Conservation (phyloP, 2,797 vertebrate genomes). For the Phoeniculus purpureus region DNA sequence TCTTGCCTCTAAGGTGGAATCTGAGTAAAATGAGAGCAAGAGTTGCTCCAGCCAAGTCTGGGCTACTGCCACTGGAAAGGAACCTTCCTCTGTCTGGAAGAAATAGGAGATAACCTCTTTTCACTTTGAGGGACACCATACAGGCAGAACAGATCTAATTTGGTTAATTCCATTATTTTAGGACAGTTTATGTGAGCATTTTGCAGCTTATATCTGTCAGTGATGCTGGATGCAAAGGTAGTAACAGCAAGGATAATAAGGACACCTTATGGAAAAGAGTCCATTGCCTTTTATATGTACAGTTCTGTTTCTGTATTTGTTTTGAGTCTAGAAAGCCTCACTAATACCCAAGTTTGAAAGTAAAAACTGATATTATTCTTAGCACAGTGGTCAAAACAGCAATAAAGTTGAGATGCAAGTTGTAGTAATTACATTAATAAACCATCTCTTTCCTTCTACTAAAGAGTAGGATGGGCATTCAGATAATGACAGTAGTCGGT, state of each 20-base stretch:
- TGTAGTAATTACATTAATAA: background rate
- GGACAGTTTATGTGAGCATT: background rate
- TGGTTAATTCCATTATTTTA: background rate
- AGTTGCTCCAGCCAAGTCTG: slow-evolving; percentile 18
- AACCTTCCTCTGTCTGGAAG: background rate
- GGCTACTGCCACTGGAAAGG: slow-evolving; percentile 6
- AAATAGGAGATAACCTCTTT: slow-evolving; percentile 20
- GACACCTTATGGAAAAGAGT: background rate
- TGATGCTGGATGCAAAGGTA: rapidly evolving
- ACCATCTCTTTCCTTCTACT: background rate
- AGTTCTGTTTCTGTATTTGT: background rate
- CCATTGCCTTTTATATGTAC: background rate
- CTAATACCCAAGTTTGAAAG: background rate
- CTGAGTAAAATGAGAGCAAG: slow-evolving; percentile 23
- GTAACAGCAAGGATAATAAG: background rate
- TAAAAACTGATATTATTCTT: background rate
- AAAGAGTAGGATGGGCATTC: background rate
- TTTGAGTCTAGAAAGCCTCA: background rate
- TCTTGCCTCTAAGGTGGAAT: too few species aligned
- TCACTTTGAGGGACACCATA: background rate
- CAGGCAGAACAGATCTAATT: background rate
- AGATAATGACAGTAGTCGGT: background rate
- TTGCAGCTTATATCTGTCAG: background rate
- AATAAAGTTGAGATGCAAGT: background rate
- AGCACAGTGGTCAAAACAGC: background rate